A percentile compares a stretch with the other conserved stretches of the same genome.
Conservation (phyloP, 2,797 vertebrate species). For the Leptoclinus maculatus region DNA sequence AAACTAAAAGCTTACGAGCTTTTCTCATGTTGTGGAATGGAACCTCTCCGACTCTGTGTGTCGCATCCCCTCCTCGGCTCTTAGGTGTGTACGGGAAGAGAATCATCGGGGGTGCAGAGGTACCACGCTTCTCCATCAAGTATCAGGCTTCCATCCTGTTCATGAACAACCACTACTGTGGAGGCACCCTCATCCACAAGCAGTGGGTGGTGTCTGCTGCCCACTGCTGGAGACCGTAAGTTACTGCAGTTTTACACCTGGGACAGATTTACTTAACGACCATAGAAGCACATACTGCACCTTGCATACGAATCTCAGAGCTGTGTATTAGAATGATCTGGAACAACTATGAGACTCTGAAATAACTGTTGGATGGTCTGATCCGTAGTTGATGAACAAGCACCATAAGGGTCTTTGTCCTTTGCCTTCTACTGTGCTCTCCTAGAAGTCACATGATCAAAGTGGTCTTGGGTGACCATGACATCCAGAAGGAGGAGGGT, state of each 20-base stretch:
- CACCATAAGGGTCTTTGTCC: not conserved
- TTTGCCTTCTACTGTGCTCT: not conserved
- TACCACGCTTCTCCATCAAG: constrained; percentile 73
- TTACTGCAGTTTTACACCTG: constrained; percentile 54
- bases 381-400: not conserved
- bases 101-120: constrained; percentile 82
- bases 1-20: not conserved
- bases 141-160: constrained; percentile 81
- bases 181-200: constrained; percentile 78
- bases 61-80: not conserved
- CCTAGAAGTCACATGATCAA: constrained; percentile 70
- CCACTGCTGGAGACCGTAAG: constrained; percentile 87
- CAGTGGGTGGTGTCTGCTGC: constrained; percentile 87
- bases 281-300: not conserved
- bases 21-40: not conserved
- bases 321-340: not conserved
- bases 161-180: constrained; percentile 77
- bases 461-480: constrained; percentile 80
- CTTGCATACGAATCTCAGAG: not conserved
- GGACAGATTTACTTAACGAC: not conserved
- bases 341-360: not conserved
- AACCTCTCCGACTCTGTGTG: not conserved
- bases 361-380: not conserved
- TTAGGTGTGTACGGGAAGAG: constrained; percentile 70
- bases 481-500: constrained; percentile 57